A percentile compares a stretch with the other conserved stretches of the same genome.
Conservation (phyloP, 1,140 invertebrate genomes). For the Ganaspis sp. region DNA sequence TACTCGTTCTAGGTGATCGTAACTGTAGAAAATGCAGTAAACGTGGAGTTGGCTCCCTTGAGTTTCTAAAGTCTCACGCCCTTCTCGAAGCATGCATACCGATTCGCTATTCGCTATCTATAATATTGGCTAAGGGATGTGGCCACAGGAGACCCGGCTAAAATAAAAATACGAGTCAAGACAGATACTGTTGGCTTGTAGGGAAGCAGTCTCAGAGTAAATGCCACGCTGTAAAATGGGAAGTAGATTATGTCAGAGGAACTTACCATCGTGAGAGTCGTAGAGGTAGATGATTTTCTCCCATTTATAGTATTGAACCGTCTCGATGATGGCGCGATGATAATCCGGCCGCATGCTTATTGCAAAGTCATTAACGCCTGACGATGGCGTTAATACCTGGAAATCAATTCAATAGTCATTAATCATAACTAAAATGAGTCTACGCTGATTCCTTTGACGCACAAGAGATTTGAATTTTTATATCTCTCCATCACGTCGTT, state of each 20-base stretch:
- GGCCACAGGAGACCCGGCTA: conserved; percentile 54
- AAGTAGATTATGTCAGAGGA: conserved; percentile 63
- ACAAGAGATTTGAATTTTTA: too few relatives aligned
- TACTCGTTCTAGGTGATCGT: neutral
- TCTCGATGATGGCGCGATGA: conserved; percentile 94
- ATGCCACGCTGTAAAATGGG: conserved; percentile 61
- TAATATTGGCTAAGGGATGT: conserved; percentile 42
- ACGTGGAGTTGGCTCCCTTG: conserved; percentile 9
- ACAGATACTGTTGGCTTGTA: conserved; percentile 34
- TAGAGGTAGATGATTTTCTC: conserved; percentile 95
- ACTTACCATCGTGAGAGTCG: conserved; percentile 96
- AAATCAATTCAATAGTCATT: conserved; percentile 15
- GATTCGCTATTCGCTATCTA: conserved; percentile 4
- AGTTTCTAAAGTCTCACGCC: neutral
- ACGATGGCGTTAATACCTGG: conserved; percentile 88
- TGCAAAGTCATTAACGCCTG: conserved; percentile 90
- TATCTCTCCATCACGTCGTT: too few relatives aligned
- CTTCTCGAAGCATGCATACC: neutral
- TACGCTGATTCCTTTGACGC: too few relatives aligned
- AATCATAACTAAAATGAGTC: neutral
- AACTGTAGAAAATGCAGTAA: neutral
- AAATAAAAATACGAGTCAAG: conserved; percentile 55
- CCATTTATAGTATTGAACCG: conserved; percentile 94
- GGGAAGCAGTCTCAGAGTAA: conserved; percentile 5
- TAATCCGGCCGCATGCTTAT: conserved; percentile 97